Base-by-base conservation (phyloP, 2,797 vertebrate genomes). In the Clamator glandarius region DNA sequence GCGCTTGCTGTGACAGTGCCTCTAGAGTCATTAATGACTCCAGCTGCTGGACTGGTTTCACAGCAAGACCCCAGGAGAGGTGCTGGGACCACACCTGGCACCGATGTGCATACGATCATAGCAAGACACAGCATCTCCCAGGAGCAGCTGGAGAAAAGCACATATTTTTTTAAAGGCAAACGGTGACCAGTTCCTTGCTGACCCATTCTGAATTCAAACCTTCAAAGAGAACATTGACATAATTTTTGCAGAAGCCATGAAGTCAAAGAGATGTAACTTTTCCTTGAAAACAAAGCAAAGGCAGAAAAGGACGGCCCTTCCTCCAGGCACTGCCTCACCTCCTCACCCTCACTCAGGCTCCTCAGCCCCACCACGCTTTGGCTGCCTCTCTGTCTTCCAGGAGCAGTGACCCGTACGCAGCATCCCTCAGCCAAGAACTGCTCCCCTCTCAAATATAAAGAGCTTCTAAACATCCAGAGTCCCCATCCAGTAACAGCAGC, bases 401-500 rank as follows among this genome's bases (percentile, higher is more conserved):
- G 33, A 66, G 66, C 28, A 16, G 23, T 21, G 17, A 29, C 11
- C 8, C 0, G 21, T 58, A 66, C 15, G 35, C 50, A 61, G 15
- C 16, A 24, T 15, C n/a, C 48, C 70, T 26, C 59, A 51, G 51
- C 42, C 68, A 42, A 15, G 36, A 23, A n/a, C 39, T 21, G 44
- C 21, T 70, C 2, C 11, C 12, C 26, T 42, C 62, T 52, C 6
- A 3, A 19, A 28, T 5, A 18, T 24, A 11, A 67, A 15, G 29
- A 44, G 15, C 19, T 41, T 54, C 51, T 24, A 11, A 29, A 29
- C 0, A 2, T 12, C 87, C 35, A 25, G 8, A 1, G 39, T 54
- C 3, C 16, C 9, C 48, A 41, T 3, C 6, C 0, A 0, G 36
- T 12, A 23, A 9, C 74, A 78, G 48, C 75, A 68, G 81, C 57